Conservation (phyloP, 1,140 invertebrate genomes). For the Lepeophtheirus salmonis region DNA sequence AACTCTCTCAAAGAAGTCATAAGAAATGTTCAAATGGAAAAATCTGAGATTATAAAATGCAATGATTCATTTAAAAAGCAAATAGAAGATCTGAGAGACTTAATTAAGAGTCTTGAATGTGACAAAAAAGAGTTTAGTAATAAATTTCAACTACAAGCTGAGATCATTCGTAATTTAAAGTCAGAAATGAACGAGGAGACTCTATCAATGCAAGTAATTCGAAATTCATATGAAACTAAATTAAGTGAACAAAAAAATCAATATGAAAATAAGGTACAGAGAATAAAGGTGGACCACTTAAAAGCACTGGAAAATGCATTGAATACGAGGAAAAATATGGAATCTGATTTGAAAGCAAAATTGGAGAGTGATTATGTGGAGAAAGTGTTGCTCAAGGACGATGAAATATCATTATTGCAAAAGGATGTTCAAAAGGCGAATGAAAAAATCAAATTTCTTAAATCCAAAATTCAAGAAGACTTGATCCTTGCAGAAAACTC, state of each 20-base stretch:
- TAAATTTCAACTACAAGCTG: background rate
- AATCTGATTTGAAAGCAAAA: no score
- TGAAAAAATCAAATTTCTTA: background rate
- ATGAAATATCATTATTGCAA: background rate
- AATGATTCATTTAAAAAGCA: background rate
- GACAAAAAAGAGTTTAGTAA: background rate
- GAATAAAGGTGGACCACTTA: no score
- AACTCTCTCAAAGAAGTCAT: background rate
- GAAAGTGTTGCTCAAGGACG: background rate
- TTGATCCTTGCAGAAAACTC: background rate
- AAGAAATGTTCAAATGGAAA: background rate
- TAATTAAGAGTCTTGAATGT: background rate
- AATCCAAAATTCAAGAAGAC: background rate
- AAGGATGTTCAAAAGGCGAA: background rate
- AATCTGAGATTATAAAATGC: background rate
- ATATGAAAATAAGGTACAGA: no score
- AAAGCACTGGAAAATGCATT: no score
- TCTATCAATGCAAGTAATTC: background rate
- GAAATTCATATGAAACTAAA: background rate
- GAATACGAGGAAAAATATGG: no score
- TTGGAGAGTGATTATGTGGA: background rate
- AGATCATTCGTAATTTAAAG: background rate
- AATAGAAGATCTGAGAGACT: background rate
- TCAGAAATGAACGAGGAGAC: background rate
- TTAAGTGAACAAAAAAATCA: no score